Percentiles rank a stretch among this genome's conserved stretches.
Evolutionary conservation across 1,140 invertebrate species (phyloP).

Genomic region (Aphelinus atriplicis): DNA sequence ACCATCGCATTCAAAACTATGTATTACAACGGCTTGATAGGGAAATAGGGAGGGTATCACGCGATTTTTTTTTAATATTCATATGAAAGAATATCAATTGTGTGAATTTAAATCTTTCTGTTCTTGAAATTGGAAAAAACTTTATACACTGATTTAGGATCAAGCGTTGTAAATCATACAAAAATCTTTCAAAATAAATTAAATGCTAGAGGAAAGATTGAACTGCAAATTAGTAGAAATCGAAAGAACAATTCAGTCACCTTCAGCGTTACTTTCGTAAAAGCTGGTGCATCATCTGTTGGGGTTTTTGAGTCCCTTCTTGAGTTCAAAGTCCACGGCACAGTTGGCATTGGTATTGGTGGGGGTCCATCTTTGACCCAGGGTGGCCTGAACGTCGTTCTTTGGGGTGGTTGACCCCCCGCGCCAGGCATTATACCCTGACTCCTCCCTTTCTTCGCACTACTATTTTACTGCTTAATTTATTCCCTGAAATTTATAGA

Average conservation of each 20-base stretch:
- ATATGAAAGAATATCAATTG: too few species aligned
- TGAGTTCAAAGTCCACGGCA: constrained; percentile 73
- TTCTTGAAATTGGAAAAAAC: too few species aligned
- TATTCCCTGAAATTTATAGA: too few species aligned
- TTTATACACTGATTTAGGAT: too few species aligned
- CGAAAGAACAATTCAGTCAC: constrained; percentile 23
- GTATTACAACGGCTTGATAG: too few species aligned
- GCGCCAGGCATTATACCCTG: constrained; percentile 58
- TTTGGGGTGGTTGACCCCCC: constrained; percentile 62
- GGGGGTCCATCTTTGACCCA: constrained; percentile 81
- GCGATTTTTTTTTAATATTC: too few species aligned
- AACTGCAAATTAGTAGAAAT: not conserved
- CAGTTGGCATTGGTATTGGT: constrained; percentile 66
- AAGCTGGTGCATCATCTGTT: constrained; percentile 60
- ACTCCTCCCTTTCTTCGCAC: not conserved
- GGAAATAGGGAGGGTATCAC: too few species aligned
- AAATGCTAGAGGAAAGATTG: too few species aligned
- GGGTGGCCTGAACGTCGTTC: constrained; percentile 79
- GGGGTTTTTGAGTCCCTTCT: constrained; percentile 59
- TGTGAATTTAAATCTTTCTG: too few species aligned
- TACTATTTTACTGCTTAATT: not conserved
- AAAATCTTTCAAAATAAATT: too few species aligned
- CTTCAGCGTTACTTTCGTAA: constrained; percentile 62
- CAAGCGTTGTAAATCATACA: too few species aligned
- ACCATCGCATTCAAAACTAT: too few species aligned